phyloP scores from a whole-genome alignment of 2,888 invertebrate genomes.

The Sarcophaga subvicina region DNA sequence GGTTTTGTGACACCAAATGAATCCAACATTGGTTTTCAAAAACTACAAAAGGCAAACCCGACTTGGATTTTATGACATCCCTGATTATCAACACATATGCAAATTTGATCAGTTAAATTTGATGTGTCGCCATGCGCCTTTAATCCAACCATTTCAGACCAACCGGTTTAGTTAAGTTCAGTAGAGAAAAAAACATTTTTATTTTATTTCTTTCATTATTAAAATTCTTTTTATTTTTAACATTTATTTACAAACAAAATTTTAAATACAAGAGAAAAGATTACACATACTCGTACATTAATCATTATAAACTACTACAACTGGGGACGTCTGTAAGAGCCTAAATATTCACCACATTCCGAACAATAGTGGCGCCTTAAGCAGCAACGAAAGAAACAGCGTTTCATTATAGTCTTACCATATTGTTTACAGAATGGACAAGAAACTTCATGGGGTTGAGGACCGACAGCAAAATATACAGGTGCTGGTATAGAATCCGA shows the following conservation, averaged over 20 bases:
- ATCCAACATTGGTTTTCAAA: too few species aligned
- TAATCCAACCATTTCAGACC: too few species aligned
- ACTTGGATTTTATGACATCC: too few species aligned
- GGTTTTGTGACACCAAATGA: too few species aligned
- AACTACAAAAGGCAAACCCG: too few species aligned
- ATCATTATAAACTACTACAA: conserved; percentile 68
- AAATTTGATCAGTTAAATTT: too few species aligned
- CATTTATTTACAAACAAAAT: background rate
- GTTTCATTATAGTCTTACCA: conserved; percentile 75
- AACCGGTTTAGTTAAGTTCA: too few species aligned
- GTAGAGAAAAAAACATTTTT: too few species aligned
- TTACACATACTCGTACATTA: background rate
- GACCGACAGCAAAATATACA: conserved; percentile 79
- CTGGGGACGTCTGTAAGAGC: conserved; percentile 79
- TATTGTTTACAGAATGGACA: conserved; percentile 78
- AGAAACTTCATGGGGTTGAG: conserved; percentile 76
- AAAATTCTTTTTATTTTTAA: background rate
- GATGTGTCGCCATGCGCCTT: too few species aligned
- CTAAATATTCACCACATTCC: conserved; percentile 79
- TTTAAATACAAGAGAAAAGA: background rate
- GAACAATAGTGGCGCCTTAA: conserved; percentile 78
- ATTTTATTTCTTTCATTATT: too few species aligned
- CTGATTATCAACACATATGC: too few species aligned
- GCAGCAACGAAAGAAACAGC: conserved; percentile 75
- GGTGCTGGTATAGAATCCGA: conserved; percentile 42